These are phyloP conservation scores for Pluvianellus socialis DNA, from an alignment of 2,113 vertebrate species.

Conservation along the genomic window DNA sequence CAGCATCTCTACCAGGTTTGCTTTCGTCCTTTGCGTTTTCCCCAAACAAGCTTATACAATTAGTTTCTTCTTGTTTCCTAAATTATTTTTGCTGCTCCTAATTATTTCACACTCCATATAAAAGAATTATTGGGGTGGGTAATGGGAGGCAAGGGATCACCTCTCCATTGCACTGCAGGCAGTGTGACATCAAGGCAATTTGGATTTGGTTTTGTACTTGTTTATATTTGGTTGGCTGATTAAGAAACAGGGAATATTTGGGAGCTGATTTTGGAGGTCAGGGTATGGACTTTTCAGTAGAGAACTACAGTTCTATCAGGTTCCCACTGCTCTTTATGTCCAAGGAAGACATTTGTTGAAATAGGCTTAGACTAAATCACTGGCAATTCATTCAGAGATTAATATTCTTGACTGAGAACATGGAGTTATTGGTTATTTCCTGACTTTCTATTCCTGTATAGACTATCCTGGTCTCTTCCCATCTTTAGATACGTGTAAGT, in stretches of 20 bases:
- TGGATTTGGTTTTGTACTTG: conserved; percentile 64
- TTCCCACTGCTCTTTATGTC: neutral
- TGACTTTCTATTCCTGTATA: neutral
- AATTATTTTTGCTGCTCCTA: conserved; percentile 81
- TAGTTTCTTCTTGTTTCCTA: conserved; percentile 81
- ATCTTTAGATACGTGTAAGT: neutral
- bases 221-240: conserved; percentile 47
- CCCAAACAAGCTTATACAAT: conserved; percentile 78
- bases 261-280: neutral
- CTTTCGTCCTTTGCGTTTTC: conserved; percentile 73
- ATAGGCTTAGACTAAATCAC: neutral
- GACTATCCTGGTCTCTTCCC: neutral
- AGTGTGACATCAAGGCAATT: conserved; percentile 67
- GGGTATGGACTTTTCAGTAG: neutral
- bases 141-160: conserved; percentile 76
- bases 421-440: neutral
- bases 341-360: neutral
- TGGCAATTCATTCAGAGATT: neutral
- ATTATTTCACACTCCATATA: conserved; percentile 86
- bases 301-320: neutral
- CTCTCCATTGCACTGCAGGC: conserved; percentile 39
- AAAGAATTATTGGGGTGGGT: conserved; percentile 81
- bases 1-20: conserved; percentile 48
- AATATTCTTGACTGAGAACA: neutral
- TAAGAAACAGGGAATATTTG: neutral